A percentile compares a stretch with the other conserved stretches of the same genome.
phyloP scores from a whole-genome alignment of 2,888 invertebrate genomes.

The Ennomos quercinarius region DNA sequence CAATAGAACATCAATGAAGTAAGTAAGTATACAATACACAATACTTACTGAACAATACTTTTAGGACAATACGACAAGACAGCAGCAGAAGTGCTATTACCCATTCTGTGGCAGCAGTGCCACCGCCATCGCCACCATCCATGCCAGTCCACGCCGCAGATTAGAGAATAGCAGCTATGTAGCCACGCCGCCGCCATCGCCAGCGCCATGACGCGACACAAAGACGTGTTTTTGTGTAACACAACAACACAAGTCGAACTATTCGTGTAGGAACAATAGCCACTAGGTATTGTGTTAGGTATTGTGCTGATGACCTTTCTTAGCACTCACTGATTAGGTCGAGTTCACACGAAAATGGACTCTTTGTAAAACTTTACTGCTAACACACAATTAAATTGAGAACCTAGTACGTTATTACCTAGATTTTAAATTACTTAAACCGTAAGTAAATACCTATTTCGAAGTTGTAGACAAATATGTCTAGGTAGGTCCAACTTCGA shows the following conservation, averaged over 20 bases:
- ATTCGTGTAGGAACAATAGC: constrained; percentile 15
- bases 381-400: constrained; percentile 1
- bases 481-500: too few species aligned
- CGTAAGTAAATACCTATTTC: too few species aligned
- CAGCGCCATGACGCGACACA: constrained; percentile 13
- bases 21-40: constrained; percentile 1
- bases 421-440: too few species aligned
- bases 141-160: too few species aligned
- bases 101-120: too few species aligned
- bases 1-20: constrained; percentile 23
- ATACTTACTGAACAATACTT: constrained; percentile 3
- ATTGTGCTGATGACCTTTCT: constrained; percentile 29
- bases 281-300: constrained; percentile 15
- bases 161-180: too few species aligned
- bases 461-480: too few species aligned
- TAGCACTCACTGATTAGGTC: constrained; percentile 11
- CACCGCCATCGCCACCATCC: too few species aligned
- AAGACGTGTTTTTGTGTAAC: constrained; percentile 28
- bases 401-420: too few species aligned
- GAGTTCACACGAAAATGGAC: not conserved
- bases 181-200: not conserved
- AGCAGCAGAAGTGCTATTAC: too few species aligned
- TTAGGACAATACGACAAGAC: constrained; percentile 15
- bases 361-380: not conserved
- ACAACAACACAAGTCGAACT: constrained; percentile 4